A percentile compares a stretch with the other conserved stretches of the same genome.
phyloP scores from a whole-genome alignment of 2,113 vertebrate genomes.

The Cololabis saira region DNA sequence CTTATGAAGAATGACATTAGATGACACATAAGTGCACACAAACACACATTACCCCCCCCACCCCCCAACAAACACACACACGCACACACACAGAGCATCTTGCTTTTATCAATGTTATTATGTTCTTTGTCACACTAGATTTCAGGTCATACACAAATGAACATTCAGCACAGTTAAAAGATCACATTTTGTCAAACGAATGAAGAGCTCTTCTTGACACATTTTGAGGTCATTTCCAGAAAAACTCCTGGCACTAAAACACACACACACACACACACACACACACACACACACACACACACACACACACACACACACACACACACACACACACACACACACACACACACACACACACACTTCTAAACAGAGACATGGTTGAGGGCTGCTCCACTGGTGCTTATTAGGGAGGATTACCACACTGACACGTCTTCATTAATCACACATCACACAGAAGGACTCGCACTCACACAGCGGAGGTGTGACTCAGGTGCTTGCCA shows the following conservation, averaged over 20 bases:
- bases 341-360: constrained; percentile 29
- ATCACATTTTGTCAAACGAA: not conserved
- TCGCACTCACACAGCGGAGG: constrained; percentile 46
- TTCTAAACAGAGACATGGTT: constrained; percentile 42
- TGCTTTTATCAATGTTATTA: constrained; percentile 16
- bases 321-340: constrained; percentile 35
- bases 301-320: constrained; percentile 30
- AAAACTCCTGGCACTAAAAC: constrained; percentile 5
- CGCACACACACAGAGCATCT: constrained; percentile 9
- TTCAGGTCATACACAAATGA: not conserved
- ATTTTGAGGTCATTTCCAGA: constrained; percentile 3
- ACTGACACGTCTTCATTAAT: constrained; percentile 92
- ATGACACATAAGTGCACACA: constrained; percentile 14
- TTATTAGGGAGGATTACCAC: constrained; percentile 86
- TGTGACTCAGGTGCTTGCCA: constrained; percentile 72
- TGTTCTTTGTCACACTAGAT: constrained; percentile 18
- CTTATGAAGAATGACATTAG: constrained; percentile 85
- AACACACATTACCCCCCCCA: constrained; percentile 19
- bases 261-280: constrained; percentile 28
- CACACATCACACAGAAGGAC: constrained; percentile 76
- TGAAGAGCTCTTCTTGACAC: not conserved
- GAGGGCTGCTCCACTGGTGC: constrained; percentile 74
- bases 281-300: constrained; percentile 29
- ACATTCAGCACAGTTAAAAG: constrained; percentile 1
- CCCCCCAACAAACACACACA: constrained; percentile 17